Conservation (phyloP, 37 sponge, comb jelly and placozoan species). For the Oscarella lobularis region DNA sequence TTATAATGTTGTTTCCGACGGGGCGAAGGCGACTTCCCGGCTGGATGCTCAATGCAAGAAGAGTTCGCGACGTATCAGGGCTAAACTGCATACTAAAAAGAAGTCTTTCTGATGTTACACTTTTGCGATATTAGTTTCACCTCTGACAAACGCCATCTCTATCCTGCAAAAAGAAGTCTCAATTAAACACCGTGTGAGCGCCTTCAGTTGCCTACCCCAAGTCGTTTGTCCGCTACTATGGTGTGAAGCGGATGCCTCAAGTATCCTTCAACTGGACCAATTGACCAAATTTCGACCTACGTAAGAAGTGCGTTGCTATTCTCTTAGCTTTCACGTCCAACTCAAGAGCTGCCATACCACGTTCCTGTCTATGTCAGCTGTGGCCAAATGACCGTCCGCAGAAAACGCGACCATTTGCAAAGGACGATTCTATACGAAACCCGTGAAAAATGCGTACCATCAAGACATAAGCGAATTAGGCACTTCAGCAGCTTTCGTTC, state of each 20-base stretch:
- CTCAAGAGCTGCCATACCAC: too few relatives aligned
- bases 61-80: not conserved
- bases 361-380: not conserved
- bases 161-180: not conserved
- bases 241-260: not conserved
- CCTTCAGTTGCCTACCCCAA: not conserved
- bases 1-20: not conserved
- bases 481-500: too few relatives aligned
- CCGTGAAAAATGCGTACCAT: too few relatives aligned
- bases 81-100: not conserved
- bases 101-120: not conserved
- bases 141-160: not conserved
- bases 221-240: not conserved
- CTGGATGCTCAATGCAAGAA: not conserved
- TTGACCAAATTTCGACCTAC: not conserved
- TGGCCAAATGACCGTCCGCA: not conserved
- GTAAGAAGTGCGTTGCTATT: too few relatives aligned
- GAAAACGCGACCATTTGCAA: not conserved
- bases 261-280: not conserved
- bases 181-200: not conserved
- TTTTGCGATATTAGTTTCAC: not conserved
- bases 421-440: not conserved
- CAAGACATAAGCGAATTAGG: too few relatives aligned
- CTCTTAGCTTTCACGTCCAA: too few relatives aligned
- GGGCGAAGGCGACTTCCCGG: not conserved